Conservation (phyloP, 2,888 invertebrate genomes). For the Luffia ferchaultella region DNA sequence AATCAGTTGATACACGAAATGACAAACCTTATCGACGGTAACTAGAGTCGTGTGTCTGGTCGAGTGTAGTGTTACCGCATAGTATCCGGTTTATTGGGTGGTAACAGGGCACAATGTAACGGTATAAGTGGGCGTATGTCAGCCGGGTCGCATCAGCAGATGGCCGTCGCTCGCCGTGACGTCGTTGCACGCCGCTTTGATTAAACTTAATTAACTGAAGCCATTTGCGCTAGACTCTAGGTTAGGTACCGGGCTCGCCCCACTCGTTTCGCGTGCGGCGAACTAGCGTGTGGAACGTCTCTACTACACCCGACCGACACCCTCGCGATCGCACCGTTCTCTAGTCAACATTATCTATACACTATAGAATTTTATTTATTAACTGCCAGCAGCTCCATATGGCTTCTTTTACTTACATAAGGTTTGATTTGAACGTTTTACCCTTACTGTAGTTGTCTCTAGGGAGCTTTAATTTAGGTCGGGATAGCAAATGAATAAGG, state of each 20-base stretch:
- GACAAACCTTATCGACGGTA: not conserved
- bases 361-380: no score
- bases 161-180: slow-evolving; percentile 36
- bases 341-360: no score
- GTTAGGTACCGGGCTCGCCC: slow-evolving; percentile 16
- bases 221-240: slow-evolving; percentile 46
- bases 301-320: no score
- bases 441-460: no score
- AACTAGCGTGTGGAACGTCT: no score
- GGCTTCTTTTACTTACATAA: no score
- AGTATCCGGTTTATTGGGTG: not conserved
- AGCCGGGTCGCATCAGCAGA: slow-evolving; percentile 34
- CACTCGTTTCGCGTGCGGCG: not conserved
- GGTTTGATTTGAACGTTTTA: no score
- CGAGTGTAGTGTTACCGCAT: not conserved
- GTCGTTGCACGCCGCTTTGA: slow-evolving; percentile 45
- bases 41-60: not conserved
- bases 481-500: no score
- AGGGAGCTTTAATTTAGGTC: no score
- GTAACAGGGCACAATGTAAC: slow-evolving; percentile 30
- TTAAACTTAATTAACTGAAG: slow-evolving; percentile 67
- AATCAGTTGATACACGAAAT: not conserved
- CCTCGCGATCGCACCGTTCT: no score
- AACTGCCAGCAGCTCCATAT: no score
- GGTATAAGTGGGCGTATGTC: slow-evolving; percentile 45